Base-by-base conservation (phyloP, 2,888 invertebrate species). In the Agrotis segetum region DNA sequence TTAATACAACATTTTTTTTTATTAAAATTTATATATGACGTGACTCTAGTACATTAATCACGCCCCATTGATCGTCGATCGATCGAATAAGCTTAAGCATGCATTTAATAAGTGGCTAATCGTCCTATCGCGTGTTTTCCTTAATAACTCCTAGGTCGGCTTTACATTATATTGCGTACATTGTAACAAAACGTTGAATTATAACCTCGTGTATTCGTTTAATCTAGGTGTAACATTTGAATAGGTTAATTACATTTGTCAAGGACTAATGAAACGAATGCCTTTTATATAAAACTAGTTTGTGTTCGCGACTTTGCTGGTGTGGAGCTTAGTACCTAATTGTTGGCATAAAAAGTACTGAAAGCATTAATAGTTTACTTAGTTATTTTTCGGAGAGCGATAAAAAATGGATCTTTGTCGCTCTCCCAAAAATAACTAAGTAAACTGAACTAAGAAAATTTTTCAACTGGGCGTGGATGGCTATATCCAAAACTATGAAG, bases 101-200 rank as follows among this genome's bases (percentile, higher is more conserved):
- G 90, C 89, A 88, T 92, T 93, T 92, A 91, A 92, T 92, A 91
- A 91, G 88, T 85, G 85, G 88, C 91, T 92, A 94, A 94, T 93
- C 90, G 93, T 87, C 82, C 79, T 71, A 88, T 94, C 85, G 94
- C 94, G 93, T 94, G 93, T 81, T 82, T 69, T 73, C 79, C 86
- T 85, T 87, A 86, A 88, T 87, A 87, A 87, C 87, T 87, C 81
- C 86, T 83, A 80, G 83, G 84, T 88, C 86, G 85, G 85, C 86
- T 90, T 89, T 87, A 88, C 85, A 86, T 87, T 85, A 86, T 88
- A 87, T 80, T 83, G 82, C 69, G 70, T 80, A 67, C 61, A 66
- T 55, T 73, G 74, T 78, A 79, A 69, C 72, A 76, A 74, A 84
- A 79, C 59, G 79, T 71, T 81, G 59, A 79, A 80, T 85, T 72